Evolutionary conservation across 1,140 invertebrate species (phyloP).

Genomic region (Magallana angulata): DNA sequence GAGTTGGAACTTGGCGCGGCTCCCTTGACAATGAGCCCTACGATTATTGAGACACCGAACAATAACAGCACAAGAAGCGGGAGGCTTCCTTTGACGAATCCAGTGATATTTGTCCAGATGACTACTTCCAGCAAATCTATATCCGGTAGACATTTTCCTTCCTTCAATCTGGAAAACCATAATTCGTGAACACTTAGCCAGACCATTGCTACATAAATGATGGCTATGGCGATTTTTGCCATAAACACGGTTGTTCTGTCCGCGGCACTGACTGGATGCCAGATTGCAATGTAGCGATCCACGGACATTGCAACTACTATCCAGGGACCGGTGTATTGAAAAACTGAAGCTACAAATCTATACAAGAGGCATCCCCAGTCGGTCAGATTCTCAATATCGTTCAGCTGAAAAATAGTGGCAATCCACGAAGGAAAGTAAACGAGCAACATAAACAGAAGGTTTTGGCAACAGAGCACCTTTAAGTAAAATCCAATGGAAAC

Average conservation of each 20-base stretch:
- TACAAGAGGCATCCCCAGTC: slow-evolving; percentile 68
- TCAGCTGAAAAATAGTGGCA: background rate
- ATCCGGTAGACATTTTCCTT: slow-evolving; percentile 15
- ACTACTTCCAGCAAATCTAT: background rate
- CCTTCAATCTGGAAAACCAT: slow-evolving; percentile 43
- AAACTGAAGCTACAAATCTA: slow-evolving; percentile 64
- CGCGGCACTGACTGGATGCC: slow-evolving; percentile 59
- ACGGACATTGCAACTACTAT: slow-evolving; percentile 69
- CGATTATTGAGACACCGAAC: slow-evolving; percentile 15
- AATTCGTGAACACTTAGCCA: slow-evolving; percentile 51
- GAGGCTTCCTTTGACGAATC: slow-evolving; percentile 31
- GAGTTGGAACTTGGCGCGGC: background rate
- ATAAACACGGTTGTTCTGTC: slow-evolving; percentile 69
- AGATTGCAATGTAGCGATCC: slow-evolving; percentile 69
- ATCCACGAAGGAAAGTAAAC: slow-evolving; percentile 39
- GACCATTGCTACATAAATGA: slow-evolving; percentile 48
- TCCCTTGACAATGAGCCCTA: slow-evolving; percentile 13
- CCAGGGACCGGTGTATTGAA: slow-evolving; percentile 69
- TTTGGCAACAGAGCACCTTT: slow-evolving; percentile 38
- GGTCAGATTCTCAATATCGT: slow-evolving; percentile 53
- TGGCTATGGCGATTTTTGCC: slow-evolving; percentile 60
- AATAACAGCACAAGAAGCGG: slow-evolving; percentile 44
- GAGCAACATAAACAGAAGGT: slow-evolving; percentile 44
- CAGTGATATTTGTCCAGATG: slow-evolving; percentile 34
- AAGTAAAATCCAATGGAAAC: slow-evolving; percentile 49